Evolutionary conservation across 2,113 vertebrate species (phyloP).

Genomic region (Zapus hudsonius): DNA sequence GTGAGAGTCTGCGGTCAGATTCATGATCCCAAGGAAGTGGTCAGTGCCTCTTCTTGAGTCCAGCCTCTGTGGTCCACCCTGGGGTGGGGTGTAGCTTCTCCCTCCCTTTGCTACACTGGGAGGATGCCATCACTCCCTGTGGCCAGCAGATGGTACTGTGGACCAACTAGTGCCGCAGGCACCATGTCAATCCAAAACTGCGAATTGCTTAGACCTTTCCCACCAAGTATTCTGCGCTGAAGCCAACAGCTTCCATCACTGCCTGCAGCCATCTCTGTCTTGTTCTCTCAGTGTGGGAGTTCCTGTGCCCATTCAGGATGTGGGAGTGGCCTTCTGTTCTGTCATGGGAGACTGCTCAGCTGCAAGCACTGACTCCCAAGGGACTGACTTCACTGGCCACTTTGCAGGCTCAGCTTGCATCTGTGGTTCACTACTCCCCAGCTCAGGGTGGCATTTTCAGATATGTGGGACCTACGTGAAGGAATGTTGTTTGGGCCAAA

Average conservation of each 20-base stretch:
- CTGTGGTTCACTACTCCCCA: not conserved
- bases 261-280: not conserved
- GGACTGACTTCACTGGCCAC: not conserved
- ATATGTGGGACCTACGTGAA: no score
- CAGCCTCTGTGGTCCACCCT: not conserved
- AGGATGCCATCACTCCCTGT: not conserved
- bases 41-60: not conserved
- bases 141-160: constrained; percentile 67
- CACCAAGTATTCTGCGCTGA: accelerated
- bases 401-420: not conserved
- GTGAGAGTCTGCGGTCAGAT: not conserved
- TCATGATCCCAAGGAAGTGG: not conserved
- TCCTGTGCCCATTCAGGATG: not conserved
- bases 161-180: not conserved
- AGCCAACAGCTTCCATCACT: not conserved
- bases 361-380: not conserved
- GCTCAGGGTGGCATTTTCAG: not conserved
- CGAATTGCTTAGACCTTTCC: not conserved
- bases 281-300: not conserved
- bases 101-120: no score
- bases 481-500: not conserved
- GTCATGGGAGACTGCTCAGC: not conserved
- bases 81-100: not conserved
- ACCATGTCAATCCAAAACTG: no score
- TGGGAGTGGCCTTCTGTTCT: not conserved